Evolutionary conservation across 37 sponge, comb jelly and placozoan species (phyloP), one percentile per base, ranked within the genome.

Genomic region (Halisarca cf. caerulea): DNA sequence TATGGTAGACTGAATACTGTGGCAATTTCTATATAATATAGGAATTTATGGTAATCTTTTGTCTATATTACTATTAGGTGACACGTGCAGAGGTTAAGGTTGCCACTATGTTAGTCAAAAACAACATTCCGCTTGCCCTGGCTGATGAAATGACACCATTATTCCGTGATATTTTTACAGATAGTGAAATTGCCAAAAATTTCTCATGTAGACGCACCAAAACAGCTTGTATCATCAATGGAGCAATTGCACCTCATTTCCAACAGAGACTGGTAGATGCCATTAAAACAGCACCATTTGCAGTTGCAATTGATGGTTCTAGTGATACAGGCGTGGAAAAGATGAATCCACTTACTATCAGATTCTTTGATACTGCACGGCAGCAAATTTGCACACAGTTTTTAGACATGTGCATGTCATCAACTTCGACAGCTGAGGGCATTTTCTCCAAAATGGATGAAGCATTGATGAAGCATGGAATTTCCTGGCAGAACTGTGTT

Each of bases 321-420:
- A 84, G 21, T 59, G 79, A 75, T 33, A 85, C 43, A n/a, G 79
- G 68, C 27, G 24, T 60, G 20, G 79, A 85, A 60, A 86, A 86
- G 38, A 86, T 62, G 66, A 79, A 79, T 61, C 80, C 80, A 66
- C 27, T 86, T 17, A 86, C 85, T 86, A 80, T 79, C 34, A 37
- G 53, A 8, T 5, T 86, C n/a, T 61, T 79, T 78, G 79, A 79
- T 86, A 17, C n/a, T 53, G 37, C 37, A 20, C 35, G 33, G 59
- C 68, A 59, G 24, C 25, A n/a, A 34, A 73, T 86, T 36, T 28
- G 33, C 73, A 86, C 82, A 37, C 72, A 81, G 15, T 70, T 86
- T 44, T 44, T 86, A 24, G 87, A 86, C 41, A 86, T 80, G 82
- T 86, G 87, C 75, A 86, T 80, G 87, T 81, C 87, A 24, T 70